phyloP scores from a whole-genome alignment of 1,140 invertebrate genomes.

The Drosophila virilis region DNA sequence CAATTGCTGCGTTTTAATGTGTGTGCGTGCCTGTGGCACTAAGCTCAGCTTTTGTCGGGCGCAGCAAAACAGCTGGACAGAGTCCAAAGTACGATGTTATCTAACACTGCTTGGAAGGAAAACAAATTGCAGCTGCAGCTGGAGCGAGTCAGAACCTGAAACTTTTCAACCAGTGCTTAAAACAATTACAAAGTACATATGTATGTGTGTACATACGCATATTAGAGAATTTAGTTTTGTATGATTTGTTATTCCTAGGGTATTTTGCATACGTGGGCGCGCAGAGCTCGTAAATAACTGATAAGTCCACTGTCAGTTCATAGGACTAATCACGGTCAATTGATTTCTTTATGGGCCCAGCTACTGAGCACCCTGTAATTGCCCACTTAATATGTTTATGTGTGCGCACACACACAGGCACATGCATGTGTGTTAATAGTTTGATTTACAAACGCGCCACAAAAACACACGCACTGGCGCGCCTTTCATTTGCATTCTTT shows the following conservation, averaged over 20 bases:
- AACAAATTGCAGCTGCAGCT: neutral
- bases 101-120: slow-evolving; percentile 2
- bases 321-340: slow-evolving; percentile 50
- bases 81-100: slow-evolving; percentile 62
- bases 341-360: slow-evolving; percentile 15
- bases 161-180: neutral
- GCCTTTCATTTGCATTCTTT: slow-evolving; percentile 56
- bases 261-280: slow-evolving; percentile 14
- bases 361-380: slow-evolving; percentile 48
- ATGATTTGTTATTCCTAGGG: neutral
- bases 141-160: neutral
- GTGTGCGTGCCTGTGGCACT: neutral
- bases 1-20: slow-evolving; percentile 10
- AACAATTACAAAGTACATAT: neutral
- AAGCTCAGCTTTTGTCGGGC: slow-evolving; percentile 61
- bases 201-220: neutral
- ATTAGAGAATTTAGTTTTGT: neutral
- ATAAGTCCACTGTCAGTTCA: slow-evolving; percentile 28
- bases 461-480: slow-evolving; percentile 15
- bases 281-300: slow-evolving; percentile 26
- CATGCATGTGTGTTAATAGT: slow-evolving; percentile 29
- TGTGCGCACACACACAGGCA: neutral
- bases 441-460: slow-evolving; percentile 22
- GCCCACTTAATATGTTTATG: slow-evolving; percentile 18
- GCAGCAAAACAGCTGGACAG: slow-evolving; percentile 4